Evolutionary conservation across 2,888 invertebrate species (phyloP), one percentile per base, ranked within the genome.

Genomic region (Periphyllus acericola): DNA sequence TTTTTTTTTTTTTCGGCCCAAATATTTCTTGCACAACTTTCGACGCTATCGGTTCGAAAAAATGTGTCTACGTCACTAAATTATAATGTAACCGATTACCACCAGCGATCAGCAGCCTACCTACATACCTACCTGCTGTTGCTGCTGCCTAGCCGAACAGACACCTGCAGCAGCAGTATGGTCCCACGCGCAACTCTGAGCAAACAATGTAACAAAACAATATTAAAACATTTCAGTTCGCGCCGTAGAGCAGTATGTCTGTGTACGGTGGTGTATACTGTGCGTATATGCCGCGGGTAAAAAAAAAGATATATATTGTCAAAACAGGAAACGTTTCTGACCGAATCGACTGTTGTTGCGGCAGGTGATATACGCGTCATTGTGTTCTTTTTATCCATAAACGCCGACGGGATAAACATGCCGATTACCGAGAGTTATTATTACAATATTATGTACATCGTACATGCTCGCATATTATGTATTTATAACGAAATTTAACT

Each of bases 1-100:
- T 17, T 32, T 1, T 68, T 11, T n/a, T 74, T 74, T 36, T 83
- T 83, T 74, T 60, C 19, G 83, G 34, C 74, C 60, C 60, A 60
- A 40, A 83, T 75, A 68, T 19, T 52, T 78, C 68, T 85, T 85
- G 84, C 84, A 52, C 68, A 68, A 78, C 84, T 78, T 85, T 85
- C 68, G 4, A 66, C 29, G 60, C 36, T n/a, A n/a, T n/a, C 74
- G 52, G 46, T 32, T 46, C 32, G 40, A 34, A 76, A 83, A 80
- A 81, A 80, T 81, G 32, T 74, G 87, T 80, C 87, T 74, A 87
- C 60, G 87, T 87, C 87, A 87, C 19, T 34, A 40, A n/a, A n/a
- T n/a, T 46, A 14, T 46, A 46, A 66, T 84, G 66, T 76, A 66
- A 76, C 66, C 34, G 84, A 84, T 84, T 84, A 46, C 46, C 19